Percentiles rank a stretch among this genome's conserved stretches.
These are phyloP conservation scores for Hypomecis punctinalis DNA, from an alignment of 2,888 invertebrate genomes.

Conservation along the genomic window DNA sequence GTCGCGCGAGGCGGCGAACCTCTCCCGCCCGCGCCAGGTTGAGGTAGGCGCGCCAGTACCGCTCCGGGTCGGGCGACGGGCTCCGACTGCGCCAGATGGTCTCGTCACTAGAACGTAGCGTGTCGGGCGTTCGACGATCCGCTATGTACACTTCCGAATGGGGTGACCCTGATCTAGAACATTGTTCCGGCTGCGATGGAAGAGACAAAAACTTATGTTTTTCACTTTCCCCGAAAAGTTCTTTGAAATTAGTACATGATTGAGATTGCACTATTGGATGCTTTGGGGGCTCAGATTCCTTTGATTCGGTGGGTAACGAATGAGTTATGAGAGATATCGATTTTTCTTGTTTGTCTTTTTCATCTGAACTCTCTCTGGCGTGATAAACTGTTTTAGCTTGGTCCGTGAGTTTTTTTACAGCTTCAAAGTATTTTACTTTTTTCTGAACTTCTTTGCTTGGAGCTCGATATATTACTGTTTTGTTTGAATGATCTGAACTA, in stretches of 20 bases:
- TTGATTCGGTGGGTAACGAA: constrained; percentile 41
- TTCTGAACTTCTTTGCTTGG: constrained; percentile 87
- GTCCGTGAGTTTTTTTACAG: constrained; percentile 84
- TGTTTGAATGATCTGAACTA: constrained; percentile 89
- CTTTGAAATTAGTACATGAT: constrained; percentile 91
- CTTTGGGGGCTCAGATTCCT: constrained; percentile 55
- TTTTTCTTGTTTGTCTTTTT: constrained; percentile 70
- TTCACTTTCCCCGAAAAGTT: constrained; percentile 91
- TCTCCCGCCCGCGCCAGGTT: constrained; percentile 90
- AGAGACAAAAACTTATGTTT: constrained; percentile 85
- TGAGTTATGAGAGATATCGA: constrained; percentile 26
- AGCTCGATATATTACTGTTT: constrained; percentile 87
- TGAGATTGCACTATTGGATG: constrained; percentile 84
- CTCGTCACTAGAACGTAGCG: constrained; percentile 86
- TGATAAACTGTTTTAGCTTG: constrained; percentile 79
- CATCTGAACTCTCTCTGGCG: constrained; percentile 80
- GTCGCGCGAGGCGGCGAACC: constrained; percentile 90
- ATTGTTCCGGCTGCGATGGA: constrained; percentile 74
- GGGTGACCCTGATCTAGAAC: constrained; percentile 82
- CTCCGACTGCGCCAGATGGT: constrained; percentile 89
- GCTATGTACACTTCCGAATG: constrained; percentile 78
- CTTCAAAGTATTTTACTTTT: constrained; percentile 93
- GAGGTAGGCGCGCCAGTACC: constrained; percentile 88
- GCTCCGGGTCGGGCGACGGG: constrained; percentile 89
- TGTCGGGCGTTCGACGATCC: constrained; percentile 81